Evolutionary conservation across 1,140 invertebrate genomes (phyloP), one percentile per base, ranked within the genome.

Genomic region (Dysdera silvatica): DNA sequence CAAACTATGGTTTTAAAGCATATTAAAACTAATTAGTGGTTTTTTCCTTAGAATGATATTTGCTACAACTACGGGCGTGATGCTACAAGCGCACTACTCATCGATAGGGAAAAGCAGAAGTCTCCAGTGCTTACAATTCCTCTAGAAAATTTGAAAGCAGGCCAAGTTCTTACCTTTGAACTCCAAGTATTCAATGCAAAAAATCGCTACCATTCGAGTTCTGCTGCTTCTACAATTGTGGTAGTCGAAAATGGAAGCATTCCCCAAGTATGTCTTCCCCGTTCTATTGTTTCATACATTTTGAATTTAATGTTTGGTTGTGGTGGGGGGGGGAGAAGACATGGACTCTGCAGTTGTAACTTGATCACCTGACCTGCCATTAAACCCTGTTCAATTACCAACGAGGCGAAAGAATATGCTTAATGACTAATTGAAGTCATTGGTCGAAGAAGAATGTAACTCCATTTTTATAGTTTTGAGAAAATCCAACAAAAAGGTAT

Each of bases 161-260:
- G 69, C 12, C 47, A 61, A 47, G 45, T 48, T 16, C 52, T 70
- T 1, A 59, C 20, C 16, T 58, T 70, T 61, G 66, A 61, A 24
- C 37, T 70, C 6, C 68, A 69, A 65, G 56, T 70, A 10, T 68
- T 63, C 32, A 67, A 68, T 67, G 48, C 54, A 16, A 65, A 65
- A 32, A 65, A 70, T 40, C 57, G 54, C 6, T 61, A 56, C 41
- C 28, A 47, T 2, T 47, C 29, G 16, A 69, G 68, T 35, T 37
- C 59, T 54, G 51, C 48, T 23, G 63, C 67, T 48, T 61, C 58
- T 12, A 56, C 51, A 8, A 28, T 67, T 4, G 29, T 70, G 2
- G 40, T 66, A 26, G 68, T 70, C 12, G 51, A 54, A 40, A 53
- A 54, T 40, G 58, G 61, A 32, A 45, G 59, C 41, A 64, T 67